These are phyloP conservation scores for Itoplectis maculator DNA, from an alignment of 2,888 invertebrate species.

Conservation along the genomic window DNA sequence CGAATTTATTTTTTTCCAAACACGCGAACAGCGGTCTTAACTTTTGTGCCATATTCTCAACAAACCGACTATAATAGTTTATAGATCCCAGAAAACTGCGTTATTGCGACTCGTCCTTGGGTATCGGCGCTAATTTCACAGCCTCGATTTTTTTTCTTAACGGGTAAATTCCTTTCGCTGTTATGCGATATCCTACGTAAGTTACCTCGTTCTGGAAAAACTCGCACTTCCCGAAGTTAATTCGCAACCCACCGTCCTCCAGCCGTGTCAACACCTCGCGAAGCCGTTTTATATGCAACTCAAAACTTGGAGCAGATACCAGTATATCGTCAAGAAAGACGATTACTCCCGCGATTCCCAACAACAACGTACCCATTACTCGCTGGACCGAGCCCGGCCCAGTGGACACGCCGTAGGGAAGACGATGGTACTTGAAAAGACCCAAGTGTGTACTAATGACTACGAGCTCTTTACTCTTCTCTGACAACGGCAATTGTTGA, in stretches of 20 bases:
- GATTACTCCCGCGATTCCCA: conserved; percentile 25
- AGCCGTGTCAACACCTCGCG: conserved; percentile 15
- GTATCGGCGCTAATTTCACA: conserved; percentile 18
- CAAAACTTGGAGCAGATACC: conserved; percentile 2
- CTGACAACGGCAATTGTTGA: neutral
- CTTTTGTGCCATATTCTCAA: conserved; percentile 11
- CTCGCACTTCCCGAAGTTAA: neutral
- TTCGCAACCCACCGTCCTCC: neutral
- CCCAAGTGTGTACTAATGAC: conserved; percentile 31
- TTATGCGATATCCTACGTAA: conserved; percentile 31
- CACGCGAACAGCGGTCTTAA: neutral
- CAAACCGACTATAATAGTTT: neutral
- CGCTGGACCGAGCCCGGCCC: conserved; percentile 29
- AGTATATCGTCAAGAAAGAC: conserved; percentile 40
- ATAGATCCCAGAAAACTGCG: neutral
- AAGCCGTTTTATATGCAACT: conserved; percentile 27
- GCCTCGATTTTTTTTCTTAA: neutral
- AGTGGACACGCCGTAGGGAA: conserved; percentile 26
- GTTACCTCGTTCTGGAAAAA: neutral
- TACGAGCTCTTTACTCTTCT: conserved; percentile 11
- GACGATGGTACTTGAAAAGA: conserved; percentile 11
- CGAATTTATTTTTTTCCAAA: conserved; percentile 5
- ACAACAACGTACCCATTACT: conserved; percentile 16
- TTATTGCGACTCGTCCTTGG: conserved; percentile 50
- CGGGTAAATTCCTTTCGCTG: conserved; percentile 5